Conservation (phyloP, 2,113 vertebrate genomes). For the Rhabdornis inornatus region DNA sequence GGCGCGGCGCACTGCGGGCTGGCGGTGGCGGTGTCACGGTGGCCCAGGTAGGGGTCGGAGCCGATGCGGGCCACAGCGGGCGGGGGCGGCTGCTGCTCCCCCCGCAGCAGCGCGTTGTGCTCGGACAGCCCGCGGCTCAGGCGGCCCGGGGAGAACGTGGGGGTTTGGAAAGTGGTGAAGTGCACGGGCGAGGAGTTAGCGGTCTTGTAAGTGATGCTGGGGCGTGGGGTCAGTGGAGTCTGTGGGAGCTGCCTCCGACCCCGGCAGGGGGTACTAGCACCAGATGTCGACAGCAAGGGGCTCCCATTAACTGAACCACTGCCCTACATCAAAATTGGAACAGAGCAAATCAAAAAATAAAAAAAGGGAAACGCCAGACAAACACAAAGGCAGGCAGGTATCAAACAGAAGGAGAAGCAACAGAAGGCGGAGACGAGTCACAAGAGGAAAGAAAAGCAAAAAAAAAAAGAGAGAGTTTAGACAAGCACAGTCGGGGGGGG, state of each 20-base stretch:
- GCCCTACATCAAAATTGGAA: constrained; percentile 89
- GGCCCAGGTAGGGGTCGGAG: constrained; percentile 89
- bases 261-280: constrained; percentile 87
- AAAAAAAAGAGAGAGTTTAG: constrained; percentile 65
- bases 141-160: constrained; percentile 80
- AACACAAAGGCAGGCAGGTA: constrained; percentile 52
- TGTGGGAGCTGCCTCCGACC: constrained; percentile 94
- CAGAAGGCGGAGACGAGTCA: constrained; percentile 26
- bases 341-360: constrained; percentile 84
- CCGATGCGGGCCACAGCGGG: constrained; percentile 80
- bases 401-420: constrained; percentile 49
- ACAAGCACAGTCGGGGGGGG: constrained; percentile 27
- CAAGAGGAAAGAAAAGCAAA: constrained; percentile 46
- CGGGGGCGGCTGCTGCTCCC: constrained; percentile 71
- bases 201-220: constrained; percentile 92
- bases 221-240: constrained; percentile 89
- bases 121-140: constrained; percentile 89
- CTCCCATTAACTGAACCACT: constrained; percentile 90
- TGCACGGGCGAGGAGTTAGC: constrained; percentile 91
- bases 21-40: constrained; percentile 54
- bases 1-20: constrained; percentile 61
- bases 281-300: constrained; percentile 85
- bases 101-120: constrained; percentile 84
- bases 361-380: constrained; percentile 65
- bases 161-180: constrained; percentile 74